Evolutionary conservation across 2,888 invertebrate species (phyloP), one percentile per base, ranked within the genome.

Genomic region (Cephus spinipes): DNA sequence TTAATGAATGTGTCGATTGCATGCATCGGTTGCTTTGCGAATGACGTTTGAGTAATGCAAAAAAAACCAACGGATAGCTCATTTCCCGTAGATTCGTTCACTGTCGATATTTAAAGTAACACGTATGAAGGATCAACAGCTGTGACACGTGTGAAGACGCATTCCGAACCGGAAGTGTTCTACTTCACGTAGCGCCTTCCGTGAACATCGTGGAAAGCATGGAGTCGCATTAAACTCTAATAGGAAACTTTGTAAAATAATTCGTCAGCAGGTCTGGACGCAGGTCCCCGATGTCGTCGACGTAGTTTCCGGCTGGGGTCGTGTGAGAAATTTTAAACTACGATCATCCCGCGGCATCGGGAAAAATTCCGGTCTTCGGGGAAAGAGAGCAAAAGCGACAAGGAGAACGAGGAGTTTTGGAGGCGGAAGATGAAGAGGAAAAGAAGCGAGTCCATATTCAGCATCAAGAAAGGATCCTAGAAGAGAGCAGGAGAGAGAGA

Each of bases 251-350:
- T 82, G 85, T 83, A 87, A 89, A 89, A 88, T 89, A 89, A 89
- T 89, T 89, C 89, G 88, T 89, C 89, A 89, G 89, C 87, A 79
- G 81, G 76, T 74, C 75, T 73, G 79, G 79, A 77, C 79, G 76
- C 81, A 80, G 81, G 83, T 81, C 78, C 81, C 76, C 79, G 83
- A 82, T 83, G 83, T 85, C 85, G 84, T 83, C 82, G 79, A 86
- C 85, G 85, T 87, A 88, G 88, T 89, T 90, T 88, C 87, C 88
- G 84, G 84, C 83, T 80, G 80, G 82, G 83, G 84, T 83, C 90
- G 90, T 89, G 90, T 88, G 89, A 90, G 88, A 90, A 90, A 90
- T 90, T 90, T 90, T 90, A 90, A 90, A 90, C 90, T 89, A 87
- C 89, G 88, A 89, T 90, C 89, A 88, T 89, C 88, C 87, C 88